These are phyloP conservation scores for Bambusicola thoracicus DNA, from an alignment of 2,113 vertebrate species.

Conservation along the genomic window DNA sequence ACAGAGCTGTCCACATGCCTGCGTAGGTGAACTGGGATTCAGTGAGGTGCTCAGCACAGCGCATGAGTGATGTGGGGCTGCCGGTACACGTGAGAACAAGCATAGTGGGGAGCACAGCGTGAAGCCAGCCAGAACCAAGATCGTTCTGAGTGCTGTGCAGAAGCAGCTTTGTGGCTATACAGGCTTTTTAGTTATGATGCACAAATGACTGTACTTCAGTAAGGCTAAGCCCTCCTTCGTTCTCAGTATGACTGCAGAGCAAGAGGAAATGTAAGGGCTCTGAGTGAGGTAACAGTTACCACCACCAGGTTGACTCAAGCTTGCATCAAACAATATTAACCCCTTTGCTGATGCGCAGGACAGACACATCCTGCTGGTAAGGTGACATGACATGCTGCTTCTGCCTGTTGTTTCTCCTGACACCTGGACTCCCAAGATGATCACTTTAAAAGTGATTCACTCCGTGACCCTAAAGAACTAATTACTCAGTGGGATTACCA, in stretches of 20 bases:
- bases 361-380: background rate
- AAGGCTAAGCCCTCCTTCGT: background rate
- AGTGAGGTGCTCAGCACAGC: fast-evolving
- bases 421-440: background rate
- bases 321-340: fast-evolving
- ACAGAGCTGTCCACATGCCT: background rate
- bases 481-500: background rate
- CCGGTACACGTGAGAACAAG: background rate
- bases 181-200: background rate
- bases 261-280: background rate
- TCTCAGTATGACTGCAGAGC: background rate
- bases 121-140: background rate
- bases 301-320: background rate
- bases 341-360: background rate
- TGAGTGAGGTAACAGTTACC: background rate
- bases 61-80: background rate
- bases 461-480: background rate
- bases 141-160: background rate
- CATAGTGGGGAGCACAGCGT: background rate
- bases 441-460: background rate
- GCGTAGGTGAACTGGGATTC: fast-evolving
- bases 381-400: background rate
- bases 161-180: background rate
- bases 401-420: background rate
- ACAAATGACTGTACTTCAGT: background rate